A percentile compares a stretch with the other conserved stretches of the same genome.
Conservation (phyloP, 2,888 invertebrate species). For the Chironomus riparius region DNA sequence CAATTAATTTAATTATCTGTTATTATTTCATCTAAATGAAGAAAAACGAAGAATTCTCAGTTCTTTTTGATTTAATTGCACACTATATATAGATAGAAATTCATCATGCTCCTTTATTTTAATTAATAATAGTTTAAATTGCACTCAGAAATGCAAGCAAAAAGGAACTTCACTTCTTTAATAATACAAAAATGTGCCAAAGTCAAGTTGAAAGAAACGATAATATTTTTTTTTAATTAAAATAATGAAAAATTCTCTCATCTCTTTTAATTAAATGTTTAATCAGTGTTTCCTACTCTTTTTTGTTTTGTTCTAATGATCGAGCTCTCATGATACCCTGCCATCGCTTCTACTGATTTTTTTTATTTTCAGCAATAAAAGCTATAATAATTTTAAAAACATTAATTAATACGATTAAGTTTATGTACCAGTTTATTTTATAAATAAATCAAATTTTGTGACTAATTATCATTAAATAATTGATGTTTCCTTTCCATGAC, state of each 20-base stretch:
- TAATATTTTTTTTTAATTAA: not conserved
- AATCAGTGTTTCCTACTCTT: not conserved
- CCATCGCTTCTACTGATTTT: not conserved
- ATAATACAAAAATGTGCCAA: conserved; percentile 15
- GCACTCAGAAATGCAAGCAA: not conserved
- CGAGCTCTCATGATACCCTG: not conserved
- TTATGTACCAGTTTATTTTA: not conserved
- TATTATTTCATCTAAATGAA: not conserved
- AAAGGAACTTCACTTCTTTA: too few relatives aligned
- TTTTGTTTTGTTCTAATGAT: not conserved
- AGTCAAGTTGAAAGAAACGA: not conserved
- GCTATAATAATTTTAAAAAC: too few relatives aligned
- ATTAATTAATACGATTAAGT: too few relatives aligned
- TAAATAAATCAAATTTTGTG: not conserved
- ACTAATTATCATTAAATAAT: not conserved
- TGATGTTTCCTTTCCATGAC: not conserved
- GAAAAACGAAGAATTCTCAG: not conserved
- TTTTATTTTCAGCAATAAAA: too few relatives aligned
- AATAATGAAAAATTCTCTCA: not conserved
- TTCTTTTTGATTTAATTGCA: not conserved
- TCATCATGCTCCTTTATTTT: not conserved
- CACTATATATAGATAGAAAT: not conserved
- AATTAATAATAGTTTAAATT: conserved; percentile 15
- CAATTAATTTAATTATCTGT: conserved; percentile 21
- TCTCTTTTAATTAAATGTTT: conserved; percentile 12